phyloP scores from a whole-genome alignment of 2,888 invertebrate species.

The Tubiluchus corallicola region DNA sequence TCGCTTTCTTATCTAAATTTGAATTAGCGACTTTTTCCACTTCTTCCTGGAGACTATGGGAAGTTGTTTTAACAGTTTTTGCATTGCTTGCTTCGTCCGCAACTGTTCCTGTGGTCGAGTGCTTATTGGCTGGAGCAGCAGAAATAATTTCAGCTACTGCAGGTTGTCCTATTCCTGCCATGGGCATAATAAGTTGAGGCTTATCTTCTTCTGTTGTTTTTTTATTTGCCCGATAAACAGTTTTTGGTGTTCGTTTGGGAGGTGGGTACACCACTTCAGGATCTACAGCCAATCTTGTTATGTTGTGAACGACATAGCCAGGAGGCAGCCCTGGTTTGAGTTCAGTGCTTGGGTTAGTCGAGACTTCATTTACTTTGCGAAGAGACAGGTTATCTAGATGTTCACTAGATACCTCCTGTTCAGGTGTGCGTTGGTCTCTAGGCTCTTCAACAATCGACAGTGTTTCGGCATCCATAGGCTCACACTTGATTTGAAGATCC shows the following conservation, averaged over 20 bases:
- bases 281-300: background rate
- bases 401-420: too few relatives aligned
- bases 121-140: background rate
- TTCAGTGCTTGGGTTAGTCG: background rate
- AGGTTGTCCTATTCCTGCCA: background rate
- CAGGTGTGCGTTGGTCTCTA: too few relatives aligned
- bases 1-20: background rate
- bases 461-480: background rate
- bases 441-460: background rate
- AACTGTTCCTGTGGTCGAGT: background rate
- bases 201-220: too few relatives aligned
- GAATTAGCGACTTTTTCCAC: background rate
- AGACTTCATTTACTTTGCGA: too few relatives aligned
- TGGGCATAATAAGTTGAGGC: too few relatives aligned
- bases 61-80: too few relatives aligned
- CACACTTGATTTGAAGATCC: background rate
- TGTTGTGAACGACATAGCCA: slow-evolving; percentile 1
- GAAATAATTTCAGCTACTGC: background rate
- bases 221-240: too few relatives aligned
- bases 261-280: background rate
- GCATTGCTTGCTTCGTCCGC: too few relatives aligned
- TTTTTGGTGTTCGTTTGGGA: too few relatives aligned
- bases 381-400: too few relatives aligned
- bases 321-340: background rate
- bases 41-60: too few relatives aligned